Evolutionary conservation across 2,797 vertebrate genomes (phyloP).

Genomic region (Eutrigla gurnardus): DNA sequence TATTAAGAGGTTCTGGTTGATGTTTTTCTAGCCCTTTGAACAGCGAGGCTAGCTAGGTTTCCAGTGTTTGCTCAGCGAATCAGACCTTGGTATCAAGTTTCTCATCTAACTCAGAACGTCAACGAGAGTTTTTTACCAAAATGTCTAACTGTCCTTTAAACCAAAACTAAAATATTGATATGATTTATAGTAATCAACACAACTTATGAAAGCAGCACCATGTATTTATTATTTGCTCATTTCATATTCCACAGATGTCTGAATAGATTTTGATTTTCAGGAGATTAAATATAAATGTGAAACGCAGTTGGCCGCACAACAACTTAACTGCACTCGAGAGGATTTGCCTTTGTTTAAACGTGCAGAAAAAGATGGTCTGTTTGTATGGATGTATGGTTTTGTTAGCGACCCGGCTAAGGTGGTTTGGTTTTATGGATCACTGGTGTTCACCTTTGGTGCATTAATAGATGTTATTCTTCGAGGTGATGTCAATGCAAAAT

Average conservation of each 20-base stretch:
- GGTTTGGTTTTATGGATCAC: not conserved
- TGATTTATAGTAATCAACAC: not conserved
- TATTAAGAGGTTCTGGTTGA: not conserved
- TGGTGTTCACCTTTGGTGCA: not conserved
- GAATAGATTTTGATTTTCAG: slow-evolving; percentile 1
- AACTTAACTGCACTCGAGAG: not conserved
- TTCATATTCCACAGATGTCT: not conserved
- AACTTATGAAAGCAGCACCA: not conserved
- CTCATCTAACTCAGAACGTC: not conserved
- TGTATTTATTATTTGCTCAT: not conserved
- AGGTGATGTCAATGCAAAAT: slow-evolving; percentile 16
- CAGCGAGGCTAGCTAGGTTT: not conserved
- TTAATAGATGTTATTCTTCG: slow-evolving; percentile 8
- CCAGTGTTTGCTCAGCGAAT: not conserved
- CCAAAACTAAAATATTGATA: not conserved
- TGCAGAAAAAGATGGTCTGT: not conserved
- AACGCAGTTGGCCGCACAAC: not conserved
- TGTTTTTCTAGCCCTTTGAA: not conserved
- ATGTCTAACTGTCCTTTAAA: not conserved
- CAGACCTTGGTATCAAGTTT: not conserved
- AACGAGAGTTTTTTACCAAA: slow-evolving; percentile 1
- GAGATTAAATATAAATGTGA: not conserved
- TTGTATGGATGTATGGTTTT: not conserved
- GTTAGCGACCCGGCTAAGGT: not conserved
- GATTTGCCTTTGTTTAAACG: slow-evolving; percentile 3